Conservation (phyloP, 1,140 invertebrate species). For the Pseudomyrmex pallidus region DNA sequence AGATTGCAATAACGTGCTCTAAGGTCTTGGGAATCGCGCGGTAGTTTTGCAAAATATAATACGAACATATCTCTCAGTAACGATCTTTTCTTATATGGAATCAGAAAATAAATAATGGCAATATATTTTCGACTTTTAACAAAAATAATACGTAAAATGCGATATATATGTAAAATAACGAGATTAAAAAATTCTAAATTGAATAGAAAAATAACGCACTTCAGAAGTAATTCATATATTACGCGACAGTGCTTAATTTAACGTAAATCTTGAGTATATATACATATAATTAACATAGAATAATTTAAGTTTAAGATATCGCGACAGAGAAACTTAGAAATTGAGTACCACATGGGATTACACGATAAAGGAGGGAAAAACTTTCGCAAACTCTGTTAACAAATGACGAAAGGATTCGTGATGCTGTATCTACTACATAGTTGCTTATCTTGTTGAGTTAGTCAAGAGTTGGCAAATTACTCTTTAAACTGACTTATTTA, state of each 20-base stretch:
- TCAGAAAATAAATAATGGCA: not conserved
- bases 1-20: not conserved
- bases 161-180: not conserved
- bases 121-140: not conserved
- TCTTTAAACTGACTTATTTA: not conserved
- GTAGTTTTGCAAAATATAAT: too few relatives aligned
- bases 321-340: constrained; percentile 14
- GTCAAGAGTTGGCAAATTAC: not conserved
- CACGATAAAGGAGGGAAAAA: constrained; percentile 15
- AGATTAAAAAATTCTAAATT: not conserved
- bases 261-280: not conserved
- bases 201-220: not conserved
- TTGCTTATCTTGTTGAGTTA: constrained; percentile 2
- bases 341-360: not conserved
- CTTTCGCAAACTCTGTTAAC: constrained; percentile 45
- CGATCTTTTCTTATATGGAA: not conserved
- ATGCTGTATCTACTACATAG: constrained; percentile 23
- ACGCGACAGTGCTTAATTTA: constrained; percentile 15
- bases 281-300: constrained; percentile 32
- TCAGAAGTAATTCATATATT: constrained; percentile 6
- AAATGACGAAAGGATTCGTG: constrained; percentile 36
- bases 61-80: too few relatives aligned
- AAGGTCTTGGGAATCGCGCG: too few relatives aligned
- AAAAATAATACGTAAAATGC: not conserved
- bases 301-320: constrained; percentile 41